A percentile compares a stretch with the other conserved stretches of the same genome.
Evolutionary conservation across 2,113 vertebrate species (phyloP).

Genomic region (Haemorhous mexicanus): DNA sequence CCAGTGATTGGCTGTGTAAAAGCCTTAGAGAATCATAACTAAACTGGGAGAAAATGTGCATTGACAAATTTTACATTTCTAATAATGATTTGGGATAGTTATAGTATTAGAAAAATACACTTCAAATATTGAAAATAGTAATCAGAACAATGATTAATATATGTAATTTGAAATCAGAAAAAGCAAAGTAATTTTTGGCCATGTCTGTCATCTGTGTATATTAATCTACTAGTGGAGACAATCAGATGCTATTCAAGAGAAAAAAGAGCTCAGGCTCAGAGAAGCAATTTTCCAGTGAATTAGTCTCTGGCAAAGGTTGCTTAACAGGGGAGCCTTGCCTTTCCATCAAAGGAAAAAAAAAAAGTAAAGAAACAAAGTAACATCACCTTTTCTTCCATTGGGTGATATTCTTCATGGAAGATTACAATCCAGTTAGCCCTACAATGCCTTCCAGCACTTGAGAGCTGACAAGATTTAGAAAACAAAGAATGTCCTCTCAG

Average conservation of each 20-base stretch:
- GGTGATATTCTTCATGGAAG: background rate
- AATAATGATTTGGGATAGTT: background rate
- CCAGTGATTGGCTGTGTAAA: background rate
- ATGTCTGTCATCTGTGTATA: background rate
- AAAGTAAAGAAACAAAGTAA: background rate
- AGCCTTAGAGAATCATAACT: background rate
- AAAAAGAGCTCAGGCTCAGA: background rate
- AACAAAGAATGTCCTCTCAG: background rate
- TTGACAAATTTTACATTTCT: background rate
- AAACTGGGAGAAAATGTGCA: background rate
- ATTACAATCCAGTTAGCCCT: background rate
- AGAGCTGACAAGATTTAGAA: background rate
- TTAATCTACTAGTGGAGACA: background rate
- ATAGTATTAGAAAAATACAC: background rate
- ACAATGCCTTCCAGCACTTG: background rate
- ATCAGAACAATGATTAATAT: background rate
- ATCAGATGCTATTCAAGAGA: background rate
- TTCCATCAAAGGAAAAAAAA: background rate
- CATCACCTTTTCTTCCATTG: background rate
- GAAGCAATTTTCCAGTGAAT: slow-evolving; percentile 40
- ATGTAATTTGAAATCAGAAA: background rate
- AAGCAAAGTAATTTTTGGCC: background rate
- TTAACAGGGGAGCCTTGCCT: background rate
- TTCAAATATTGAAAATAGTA: background rate
- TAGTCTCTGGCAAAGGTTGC: slow-evolving; percentile 13